These are phyloP conservation scores for Chamaetylas fuelleborni DNA, from an alignment of 2,113 vertebrate genomes.

Conservation along the genomic window DNA sequence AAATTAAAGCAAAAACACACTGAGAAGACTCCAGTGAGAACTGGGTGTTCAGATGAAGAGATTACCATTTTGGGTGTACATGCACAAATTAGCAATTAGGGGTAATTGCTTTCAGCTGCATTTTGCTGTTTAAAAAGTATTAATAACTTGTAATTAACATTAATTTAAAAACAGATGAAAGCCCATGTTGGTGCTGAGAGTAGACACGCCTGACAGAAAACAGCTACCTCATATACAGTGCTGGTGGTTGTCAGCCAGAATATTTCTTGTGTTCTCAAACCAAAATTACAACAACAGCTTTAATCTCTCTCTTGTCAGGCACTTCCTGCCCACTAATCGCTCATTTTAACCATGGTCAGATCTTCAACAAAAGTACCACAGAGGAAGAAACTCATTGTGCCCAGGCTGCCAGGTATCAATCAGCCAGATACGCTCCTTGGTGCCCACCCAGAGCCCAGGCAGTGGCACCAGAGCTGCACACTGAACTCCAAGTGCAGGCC, in stretches of 20 bases:
- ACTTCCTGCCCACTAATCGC: conserved; percentile 27
- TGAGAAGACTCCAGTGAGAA: background rate
- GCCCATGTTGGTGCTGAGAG: background rate
- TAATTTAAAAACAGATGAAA: conserved; percentile 58
- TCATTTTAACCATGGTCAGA: background rate
- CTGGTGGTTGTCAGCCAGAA: background rate
- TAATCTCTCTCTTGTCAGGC: conserved; percentile 31
- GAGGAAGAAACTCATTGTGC: background rate
- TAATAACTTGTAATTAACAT: conserved; percentile 41
- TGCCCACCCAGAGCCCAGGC: fast-evolving
- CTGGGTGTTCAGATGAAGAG: conserved; percentile 8
- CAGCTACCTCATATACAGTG: conserved; percentile 11
- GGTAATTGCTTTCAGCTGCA: conserved; percentile 61
- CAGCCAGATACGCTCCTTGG: background rate
- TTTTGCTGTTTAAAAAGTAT: conserved; percentile 9
- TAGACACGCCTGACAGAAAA: conserved; percentile 29
- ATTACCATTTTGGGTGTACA: background rate
- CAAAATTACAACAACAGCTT: conserved; percentile 30
- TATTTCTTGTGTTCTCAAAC: background rate
- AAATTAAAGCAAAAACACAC: background rate
- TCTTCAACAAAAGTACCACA: background rate
- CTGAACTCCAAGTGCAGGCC: background rate
- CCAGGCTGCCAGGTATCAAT: background rate
- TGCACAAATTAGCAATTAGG: conserved; percentile 49
- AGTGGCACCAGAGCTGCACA: background rate